Conservation (phyloP, 2,888 invertebrate genomes). For the Ennomos fuscantarius region DNA sequence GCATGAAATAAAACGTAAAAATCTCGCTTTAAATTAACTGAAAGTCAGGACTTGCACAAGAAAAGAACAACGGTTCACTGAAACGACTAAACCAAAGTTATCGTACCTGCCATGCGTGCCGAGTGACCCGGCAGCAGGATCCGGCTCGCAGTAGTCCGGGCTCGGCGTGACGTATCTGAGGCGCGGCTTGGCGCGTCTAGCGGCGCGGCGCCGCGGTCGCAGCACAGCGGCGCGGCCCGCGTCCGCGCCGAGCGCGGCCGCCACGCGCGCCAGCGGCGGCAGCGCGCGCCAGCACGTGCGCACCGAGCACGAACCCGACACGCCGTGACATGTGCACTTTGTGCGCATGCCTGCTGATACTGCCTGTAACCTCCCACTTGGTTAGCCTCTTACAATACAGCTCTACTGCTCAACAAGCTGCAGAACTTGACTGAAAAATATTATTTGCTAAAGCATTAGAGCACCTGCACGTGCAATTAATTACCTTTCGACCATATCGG, state of each 20-base stretch:
- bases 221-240: slow-evolving; percentile 73
- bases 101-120: slow-evolving; percentile 91
- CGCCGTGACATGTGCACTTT: slow-evolving; percentile 94
- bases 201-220: slow-evolving; percentile 62
- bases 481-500: slow-evolving; percentile 90
- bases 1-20: too few relatives aligned
- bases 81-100: too few relatives aligned
- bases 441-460: not conserved
- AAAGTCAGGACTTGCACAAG: too few relatives aligned
- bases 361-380: slow-evolving; percentile 71
- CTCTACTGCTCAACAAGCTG: too few relatives aligned
- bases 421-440: too few relatives aligned
- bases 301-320: slow-evolving; percentile 93
- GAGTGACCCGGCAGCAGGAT: slow-evolving; percentile 89
- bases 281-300: slow-evolving; percentile 93
- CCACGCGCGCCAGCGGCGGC: slow-evolving; percentile 87
- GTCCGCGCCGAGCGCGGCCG: slow-evolving; percentile 78
- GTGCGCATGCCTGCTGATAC: slow-evolving; percentile 83
- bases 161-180: slow-evolving; percentile 91
- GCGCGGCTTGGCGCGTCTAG: slow-evolving; percentile 81
- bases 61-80: too few relatives aligned
- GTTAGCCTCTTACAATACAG: too few relatives aligned
- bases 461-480: not conserved
- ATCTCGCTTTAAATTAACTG: too few relatives aligned
- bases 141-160: slow-evolving; percentile 93